A percentile compares a stretch with the other conserved stretches of the same genome.
These are phyloP conservation scores for Nasonia vitripennis DNA, from an alignment of 1,140 invertebrate species.

Conservation along the genomic window DNA sequence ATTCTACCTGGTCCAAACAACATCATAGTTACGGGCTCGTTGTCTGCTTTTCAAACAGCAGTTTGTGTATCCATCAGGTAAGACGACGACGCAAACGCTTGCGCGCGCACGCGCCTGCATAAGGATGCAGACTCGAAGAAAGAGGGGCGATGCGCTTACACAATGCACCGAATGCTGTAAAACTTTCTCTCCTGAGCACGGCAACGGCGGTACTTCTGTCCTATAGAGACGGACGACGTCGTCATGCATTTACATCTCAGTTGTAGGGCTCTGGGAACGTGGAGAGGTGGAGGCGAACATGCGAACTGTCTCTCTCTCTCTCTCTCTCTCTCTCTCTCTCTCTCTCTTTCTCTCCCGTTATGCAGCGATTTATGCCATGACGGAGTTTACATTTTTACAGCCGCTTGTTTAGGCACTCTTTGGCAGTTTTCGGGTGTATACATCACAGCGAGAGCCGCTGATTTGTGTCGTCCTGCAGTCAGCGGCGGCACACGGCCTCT, in stretches of 20 bases:
- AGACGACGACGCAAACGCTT: neutral
- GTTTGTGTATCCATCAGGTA: slow-evolving; percentile 3
- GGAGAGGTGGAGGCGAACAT: neutral
- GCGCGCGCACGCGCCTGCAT: neutral
- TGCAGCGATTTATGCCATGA: slow-evolving; percentile 40
- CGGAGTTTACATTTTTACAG: slow-evolving; percentile 47
- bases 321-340: neutral
- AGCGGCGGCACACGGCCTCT: neutral
- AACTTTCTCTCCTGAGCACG: slow-evolving; percentile 59
- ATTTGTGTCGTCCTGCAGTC: neutral
- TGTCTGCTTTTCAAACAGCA: neutral
- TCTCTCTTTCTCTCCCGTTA: slow-evolving; percentile 3
- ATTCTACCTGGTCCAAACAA: slow-evolving; percentile 53
- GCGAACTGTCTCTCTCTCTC: neutral
- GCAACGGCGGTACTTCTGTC: neutral
- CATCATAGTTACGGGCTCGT: slow-evolving; percentile 35
- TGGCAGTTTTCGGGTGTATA: neutral
- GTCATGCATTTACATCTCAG: neutral
- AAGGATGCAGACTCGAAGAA: neutral
- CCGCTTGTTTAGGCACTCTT: slow-evolving; percentile 20
- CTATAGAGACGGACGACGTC: neutral
- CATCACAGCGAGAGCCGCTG: neutral
- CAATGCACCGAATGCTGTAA: slow-evolving; percentile 52
- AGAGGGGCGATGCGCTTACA: neutral
- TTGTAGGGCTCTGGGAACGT: neutral